Conservation (phyloP, 2,888 invertebrate species). For the Epistrophe eligans region DNA sequence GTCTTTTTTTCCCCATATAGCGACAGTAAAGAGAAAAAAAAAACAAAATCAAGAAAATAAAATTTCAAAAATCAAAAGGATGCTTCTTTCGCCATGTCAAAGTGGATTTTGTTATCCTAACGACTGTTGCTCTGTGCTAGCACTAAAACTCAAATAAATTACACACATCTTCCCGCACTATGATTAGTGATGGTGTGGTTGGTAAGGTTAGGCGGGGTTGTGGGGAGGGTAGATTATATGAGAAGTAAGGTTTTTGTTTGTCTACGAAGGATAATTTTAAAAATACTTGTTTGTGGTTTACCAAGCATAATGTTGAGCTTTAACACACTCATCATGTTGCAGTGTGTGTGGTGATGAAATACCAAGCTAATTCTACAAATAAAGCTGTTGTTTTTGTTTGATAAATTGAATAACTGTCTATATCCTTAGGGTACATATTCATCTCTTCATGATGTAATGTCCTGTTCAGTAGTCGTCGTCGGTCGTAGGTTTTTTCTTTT, state of each 20-base stretch:
- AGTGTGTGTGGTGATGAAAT: conserved; percentile 60
- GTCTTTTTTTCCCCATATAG: neutral
- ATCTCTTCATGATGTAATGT: conserved; percentile 23
- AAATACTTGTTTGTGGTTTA: conserved; percentile 64
- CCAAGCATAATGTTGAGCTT: conserved; percentile 35
- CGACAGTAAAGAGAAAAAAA: neutral
- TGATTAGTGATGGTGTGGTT: neutral
- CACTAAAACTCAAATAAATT: conserved; percentile 34
- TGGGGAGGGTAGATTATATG: neutral
- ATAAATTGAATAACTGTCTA: conserved; percentile 71
- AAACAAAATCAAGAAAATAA: conserved; percentile 16
- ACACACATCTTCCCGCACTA: neutral
- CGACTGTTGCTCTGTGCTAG: conserved; percentile 61
- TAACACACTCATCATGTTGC: conserved; percentile 55
- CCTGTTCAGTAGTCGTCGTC: conserved; percentile 8
- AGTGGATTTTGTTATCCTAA: conserved; percentile 46
- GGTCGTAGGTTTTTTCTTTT: neutral
- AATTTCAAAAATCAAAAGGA: conserved; percentile 29
- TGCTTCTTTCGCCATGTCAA: conserved; percentile 34
- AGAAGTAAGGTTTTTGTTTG: conserved; percentile 20
- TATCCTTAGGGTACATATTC: conserved; percentile 41
- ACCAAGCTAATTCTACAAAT: conserved; percentile 65
- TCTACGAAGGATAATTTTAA: conserved; percentile 40
- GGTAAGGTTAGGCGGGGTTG: neutral
- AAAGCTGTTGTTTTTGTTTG: conserved; percentile 69